Conservation (phyloP, 2,888 invertebrate genomes). For the Cephus sareptanus region DNA sequence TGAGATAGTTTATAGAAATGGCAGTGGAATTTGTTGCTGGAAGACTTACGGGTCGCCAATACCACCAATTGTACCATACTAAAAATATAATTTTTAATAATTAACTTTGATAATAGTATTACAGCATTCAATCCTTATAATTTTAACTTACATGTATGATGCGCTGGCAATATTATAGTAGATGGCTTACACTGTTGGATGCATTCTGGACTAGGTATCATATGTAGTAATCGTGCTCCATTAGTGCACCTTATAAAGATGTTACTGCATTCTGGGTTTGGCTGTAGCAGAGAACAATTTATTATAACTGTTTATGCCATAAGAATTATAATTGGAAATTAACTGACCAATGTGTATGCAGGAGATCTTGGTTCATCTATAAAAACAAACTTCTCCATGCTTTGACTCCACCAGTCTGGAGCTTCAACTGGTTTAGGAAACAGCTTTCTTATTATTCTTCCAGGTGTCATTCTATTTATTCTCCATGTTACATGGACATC, state of each 20-base stretch:
- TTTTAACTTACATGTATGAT: slow-evolving; percentile 81
- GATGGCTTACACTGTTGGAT: slow-evolving; percentile 76
- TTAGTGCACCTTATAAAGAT: slow-evolving; percentile 80
- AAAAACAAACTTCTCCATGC: slow-evolving; percentile 81
- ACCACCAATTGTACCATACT: slow-evolving; percentile 90
- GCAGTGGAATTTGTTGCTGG: slow-evolving; percentile 72
- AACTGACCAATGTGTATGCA: slow-evolving; percentile 72
- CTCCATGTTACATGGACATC: slow-evolving; percentile 71
- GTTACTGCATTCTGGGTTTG: slow-evolving; percentile 85
- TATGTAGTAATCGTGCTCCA: slow-evolving; percentile 78
- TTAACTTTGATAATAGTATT: slow-evolving; percentile 12
- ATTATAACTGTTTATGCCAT: neutral
- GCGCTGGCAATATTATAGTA: slow-evolving; percentile 75
- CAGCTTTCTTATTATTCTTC: slow-evolving; percentile 76
- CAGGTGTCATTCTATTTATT: slow-evolving; percentile 81
- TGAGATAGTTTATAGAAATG: slow-evolving; percentile 75
- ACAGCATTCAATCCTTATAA: slow-evolving; percentile 10
- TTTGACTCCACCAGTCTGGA: slow-evolving; percentile 76
- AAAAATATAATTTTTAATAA: slow-evolving; percentile 58
- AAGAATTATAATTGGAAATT: slow-evolving; percentile 13
- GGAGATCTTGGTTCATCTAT: slow-evolving; percentile 78
- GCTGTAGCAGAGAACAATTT: slow-evolving; percentile 61
- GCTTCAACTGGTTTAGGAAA: slow-evolving; percentile 80
- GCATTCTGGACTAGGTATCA: slow-evolving; percentile 84
- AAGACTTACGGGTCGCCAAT: slow-evolving; percentile 79